phyloP scores from a whole-genome alignment of 2,888 invertebrate species.

The Cecidostiba fungosa region DNA sequence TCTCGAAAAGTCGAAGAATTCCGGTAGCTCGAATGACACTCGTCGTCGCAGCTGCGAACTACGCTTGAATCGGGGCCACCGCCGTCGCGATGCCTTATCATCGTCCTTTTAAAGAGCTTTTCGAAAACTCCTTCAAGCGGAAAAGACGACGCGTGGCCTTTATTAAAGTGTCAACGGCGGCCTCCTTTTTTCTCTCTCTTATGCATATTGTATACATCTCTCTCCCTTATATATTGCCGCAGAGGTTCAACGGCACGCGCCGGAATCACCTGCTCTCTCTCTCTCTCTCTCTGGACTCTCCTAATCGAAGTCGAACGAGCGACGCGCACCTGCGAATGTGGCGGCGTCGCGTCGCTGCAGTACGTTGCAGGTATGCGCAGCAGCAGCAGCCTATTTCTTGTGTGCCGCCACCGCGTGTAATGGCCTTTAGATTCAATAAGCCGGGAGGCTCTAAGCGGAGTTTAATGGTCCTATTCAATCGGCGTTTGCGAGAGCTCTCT shows the following conservation, averaged over 20 bases:
- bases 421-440: constrained; percentile 50
- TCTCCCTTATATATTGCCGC: background rate
- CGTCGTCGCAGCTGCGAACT: constrained; percentile 4
- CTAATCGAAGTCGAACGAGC: constrained; percentile 56
- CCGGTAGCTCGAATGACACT: background rate
- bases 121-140: background rate
- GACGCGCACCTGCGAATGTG: constrained; percentile 46
- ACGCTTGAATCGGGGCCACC: background rate
- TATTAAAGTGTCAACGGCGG: constrained; percentile 55
- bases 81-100: background rate
- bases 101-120: constrained; percentile 27
- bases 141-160: constrained; percentile 25
- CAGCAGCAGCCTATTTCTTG: background rate
- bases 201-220: background rate
- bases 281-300: constrained; percentile 3
- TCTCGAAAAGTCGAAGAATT: too few species aligned
- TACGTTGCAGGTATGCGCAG: background rate
- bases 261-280: constrained; percentile 56
- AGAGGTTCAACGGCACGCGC: constrained; percentile 53
- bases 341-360: background rate
- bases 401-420: constrained; percentile 2
- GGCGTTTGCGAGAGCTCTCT: background rate
- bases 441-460: constrained; percentile 40
- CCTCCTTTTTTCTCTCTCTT: background rate
- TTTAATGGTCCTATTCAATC: constrained; percentile 52